A percentile compares a stretch with the other conserved stretches of the same genome.
phyloP scores from a whole-genome alignment of 2,888 invertebrate species.

The Microctonus aethiopoides region DNA sequence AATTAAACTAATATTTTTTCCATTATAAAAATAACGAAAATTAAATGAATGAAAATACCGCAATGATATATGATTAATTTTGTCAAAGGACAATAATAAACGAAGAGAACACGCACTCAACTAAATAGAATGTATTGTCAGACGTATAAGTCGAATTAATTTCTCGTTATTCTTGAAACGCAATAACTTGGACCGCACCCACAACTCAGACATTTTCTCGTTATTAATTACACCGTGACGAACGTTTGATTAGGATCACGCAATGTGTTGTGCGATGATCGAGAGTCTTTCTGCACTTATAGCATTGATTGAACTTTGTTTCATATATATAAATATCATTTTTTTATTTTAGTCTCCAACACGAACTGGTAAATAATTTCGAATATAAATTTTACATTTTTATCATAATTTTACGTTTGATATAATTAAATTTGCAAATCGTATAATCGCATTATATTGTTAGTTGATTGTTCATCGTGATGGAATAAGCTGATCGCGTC shows the following conservation, averaged over 20 bases:
- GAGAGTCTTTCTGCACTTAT: constrained; percentile 38
- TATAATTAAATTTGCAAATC: constrained; percentile 43
- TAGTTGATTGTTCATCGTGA: constrained; percentile 57
- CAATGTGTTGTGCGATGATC: constrained; percentile 43
- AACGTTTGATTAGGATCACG: constrained; percentile 48
- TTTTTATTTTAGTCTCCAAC: not conserved
- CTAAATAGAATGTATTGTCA: constrained; percentile 39
- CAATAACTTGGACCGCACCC: constrained; percentile 41
- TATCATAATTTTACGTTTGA: constrained; percentile 7
- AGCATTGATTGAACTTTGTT: constrained; percentile 45
- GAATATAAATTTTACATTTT: not conserved
- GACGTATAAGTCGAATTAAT: constrained; percentile 46
- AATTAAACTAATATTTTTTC: not conserved
- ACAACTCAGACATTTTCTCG: constrained; percentile 38
- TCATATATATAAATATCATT: constrained; percentile 19
- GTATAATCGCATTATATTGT: constrained; percentile 62
- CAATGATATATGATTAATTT: not conserved
- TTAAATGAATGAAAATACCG: not conserved
- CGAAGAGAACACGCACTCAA: constrained; percentile 6
- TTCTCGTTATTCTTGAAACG: constrained; percentile 52
- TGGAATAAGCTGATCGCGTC: constrained; percentile 64
- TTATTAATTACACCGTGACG: constrained; percentile 57
- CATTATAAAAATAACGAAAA: not conserved
- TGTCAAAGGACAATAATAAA: not conserved
- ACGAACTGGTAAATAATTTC: not conserved